Base-by-base conservation (phyloP, 1,140 invertebrate genomes). In the Prorops nasuta region DNA sequence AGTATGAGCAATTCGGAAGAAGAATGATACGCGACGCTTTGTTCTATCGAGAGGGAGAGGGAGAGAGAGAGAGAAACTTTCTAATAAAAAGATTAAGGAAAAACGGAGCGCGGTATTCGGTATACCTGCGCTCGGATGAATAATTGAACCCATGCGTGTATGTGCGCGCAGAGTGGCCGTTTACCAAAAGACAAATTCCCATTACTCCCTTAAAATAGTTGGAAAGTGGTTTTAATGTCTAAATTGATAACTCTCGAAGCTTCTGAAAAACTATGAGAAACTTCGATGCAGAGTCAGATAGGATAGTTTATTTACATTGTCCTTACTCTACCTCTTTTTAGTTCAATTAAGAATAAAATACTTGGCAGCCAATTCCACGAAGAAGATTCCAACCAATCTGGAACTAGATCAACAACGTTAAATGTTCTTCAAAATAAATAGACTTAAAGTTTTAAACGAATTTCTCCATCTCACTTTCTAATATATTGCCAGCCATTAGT, bases 101-200 rank as follows among this genome's bases (percentile, higher is more conserved):
- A 52, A 49, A 44, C 38, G 32, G 35, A 42, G 18, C 38, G 35
- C n/a, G n/a, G n/a, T n/a, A n/a, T n/a, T n/a, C n/a, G 32, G 49
- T 22, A 45, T 52, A 44, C 16, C 50, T n/a, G n/a, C n/a, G n/a
- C 10, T 20, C 17, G 47, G 50, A 59, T 64, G 58, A 64, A 59
- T 64, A 64, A 64, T 64, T 61, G 56, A 61, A 52, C 48, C 38
- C 51, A 21, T 47, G n/a, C 42, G 52, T 52, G 56, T 51, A 31
- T 36, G 31, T 47, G 37, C 49, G 37, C 47, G 42, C n/a, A n/a
- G n/a, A n/a, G n/a, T n/a, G n/a, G n/a, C n/a, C n/a, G n/a, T n/a
- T n/a, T n/a, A n/a, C n/a, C n/a, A n/a, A n/a, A 50, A 61, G 50
- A 50, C 51, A 58, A 60, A 57, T 51, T 48, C 20, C 32, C 36